Evolutionary conservation across 2,113 vertebrate species (phyloP).

Genomic region (Taurulus bubalis): DNA sequence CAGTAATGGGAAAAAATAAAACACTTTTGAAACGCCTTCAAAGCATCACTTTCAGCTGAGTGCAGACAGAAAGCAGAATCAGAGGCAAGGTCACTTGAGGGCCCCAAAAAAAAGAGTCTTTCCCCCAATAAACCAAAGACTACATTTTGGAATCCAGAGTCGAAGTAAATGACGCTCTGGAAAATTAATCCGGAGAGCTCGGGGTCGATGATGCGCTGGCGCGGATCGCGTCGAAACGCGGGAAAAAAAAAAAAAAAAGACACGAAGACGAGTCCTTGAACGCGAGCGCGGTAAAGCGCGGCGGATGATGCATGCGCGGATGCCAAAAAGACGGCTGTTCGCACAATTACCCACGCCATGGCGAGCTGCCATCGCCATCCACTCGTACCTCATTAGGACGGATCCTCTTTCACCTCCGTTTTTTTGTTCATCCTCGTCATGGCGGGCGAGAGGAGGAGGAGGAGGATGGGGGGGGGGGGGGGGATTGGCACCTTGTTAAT

Average conservation of each 20-base stretch:
- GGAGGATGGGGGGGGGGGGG: too few relatives aligned
- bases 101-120: constrained; percentile 9
- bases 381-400: constrained; percentile 63
- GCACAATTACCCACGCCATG: constrained; percentile 59
- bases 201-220: constrained; percentile 33
- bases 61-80: constrained; percentile 58
- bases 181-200: constrained; percentile 46
- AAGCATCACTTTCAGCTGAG: constrained; percentile 67
- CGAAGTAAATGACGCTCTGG: constrained; percentile 51
- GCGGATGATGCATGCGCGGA: too few relatives aligned
- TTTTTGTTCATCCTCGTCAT: constrained; percentile 8
- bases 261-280: constrained; percentile 32
- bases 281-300: too few relatives aligned
- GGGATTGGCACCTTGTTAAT: constrained; percentile 20
- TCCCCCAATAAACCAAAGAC: constrained; percentile 47
- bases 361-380: too few relatives aligned
- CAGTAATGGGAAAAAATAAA: constrained; percentile 23
- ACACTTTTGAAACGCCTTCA: constrained; percentile 73
- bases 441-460: not conserved
- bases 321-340: too few relatives aligned
- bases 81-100: constrained; percentile 57
- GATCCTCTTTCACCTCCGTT: constrained; percentile 50
- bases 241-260: too few relatives aligned
- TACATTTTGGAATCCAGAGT: constrained; percentile 23
- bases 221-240: constrained; percentile 37